Evolutionary conservation across 2,888 invertebrate genomes (phyloP), one percentile per base, ranked within the genome.

Genomic region (Eudemis profundana): DNA sequence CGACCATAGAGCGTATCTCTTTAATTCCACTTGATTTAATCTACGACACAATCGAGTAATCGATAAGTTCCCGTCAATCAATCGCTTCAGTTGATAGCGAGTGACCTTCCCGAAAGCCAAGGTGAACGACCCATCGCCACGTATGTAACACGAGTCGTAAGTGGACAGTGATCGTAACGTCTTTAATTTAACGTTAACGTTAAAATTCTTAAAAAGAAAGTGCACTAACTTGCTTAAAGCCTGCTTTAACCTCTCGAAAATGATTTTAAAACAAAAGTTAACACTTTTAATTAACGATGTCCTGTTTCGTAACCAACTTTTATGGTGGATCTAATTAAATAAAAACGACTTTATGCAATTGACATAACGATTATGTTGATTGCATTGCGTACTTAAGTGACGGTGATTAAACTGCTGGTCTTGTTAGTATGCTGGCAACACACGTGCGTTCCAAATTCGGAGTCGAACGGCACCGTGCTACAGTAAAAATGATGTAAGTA

Each of bases 361-460:
- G 59, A 15, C 46, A 29, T 65, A 65, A 65, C 51, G 65, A 53
- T 65, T 65, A 47, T 17, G 53, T 7, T 23, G 53, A 65, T 53
- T 51, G 59, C 53, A 59, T 53, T 53, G 40, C 38, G 29, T 46
- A n/a, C 23, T 19, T 21, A 12, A 46, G 17, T 29, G 12, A 19
- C 49, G 36, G 63, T 56, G 29, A 40, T 33, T 66, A 61, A 49
- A 66, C 40, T 65, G 53, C 40, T 65, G 27, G 51, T 47, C 46
- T 73, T 72, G 73, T 85, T 80, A 72, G 78, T 81, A 84, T 80
- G 75, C 82, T 54, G 69, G 69, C 69, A 61, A 72, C 71, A 75
- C 75, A 72, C 74, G 65, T 71, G 68, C 70, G 74, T 68, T 72
- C 82, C 85, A 76, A 81, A 83, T 82, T 84, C 77, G 82, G 83